phyloP scores from a whole-genome alignment of 2,797 vertebrate species.

The Poeciliopsis paucimaculata region DNA sequence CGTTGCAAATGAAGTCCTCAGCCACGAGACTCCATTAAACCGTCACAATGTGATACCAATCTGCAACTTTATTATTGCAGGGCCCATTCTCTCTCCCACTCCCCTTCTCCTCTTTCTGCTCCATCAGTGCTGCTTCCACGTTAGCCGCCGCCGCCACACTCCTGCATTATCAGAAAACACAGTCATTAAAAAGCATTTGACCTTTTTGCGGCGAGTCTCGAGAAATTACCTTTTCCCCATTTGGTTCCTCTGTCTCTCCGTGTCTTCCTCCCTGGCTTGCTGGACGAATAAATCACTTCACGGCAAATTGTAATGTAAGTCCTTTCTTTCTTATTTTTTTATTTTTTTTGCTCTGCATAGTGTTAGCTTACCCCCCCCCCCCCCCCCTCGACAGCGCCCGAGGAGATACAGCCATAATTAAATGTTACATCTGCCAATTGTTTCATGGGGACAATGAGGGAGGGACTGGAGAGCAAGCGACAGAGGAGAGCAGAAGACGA shows the following conservation, averaged over 20 bases:
- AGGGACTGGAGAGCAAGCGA: conserved; percentile 56
- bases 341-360: conserved; percentile 71
- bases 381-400: conserved; percentile 73
- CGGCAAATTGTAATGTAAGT: conserved; percentile 82
- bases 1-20: conserved; percentile 81
- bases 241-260: conserved; percentile 39
- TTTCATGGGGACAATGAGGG: conserved; percentile 77
- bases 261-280: conserved; percentile 56
- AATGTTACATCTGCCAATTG: conserved; percentile 86
- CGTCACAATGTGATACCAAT: conserved; percentile 79
- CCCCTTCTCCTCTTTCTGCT: conserved; percentile 23
- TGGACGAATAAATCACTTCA: conserved; percentile 76
- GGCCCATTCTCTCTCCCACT: conserved; percentile 14
- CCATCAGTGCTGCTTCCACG: conserved; percentile 26
- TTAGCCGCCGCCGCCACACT: conserved; percentile 44
- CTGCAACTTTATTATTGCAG: conserved; percentile 83
- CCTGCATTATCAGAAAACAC: conserved; percentile 84
- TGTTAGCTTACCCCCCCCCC: conserved; percentile 68
- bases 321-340: conserved; percentile 44
- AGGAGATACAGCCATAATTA: conserved; percentile 83
- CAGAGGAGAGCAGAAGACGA: conserved; percentile 58
- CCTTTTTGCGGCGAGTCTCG: conserved; percentile 82
- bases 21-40: conserved; percentile 78
- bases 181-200: conserved; percentile 88
- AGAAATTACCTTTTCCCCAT: conserved; percentile 80